Conservation (phyloP, 2,113 vertebrate genomes). For the Cynopterus brachyotis region DNA sequence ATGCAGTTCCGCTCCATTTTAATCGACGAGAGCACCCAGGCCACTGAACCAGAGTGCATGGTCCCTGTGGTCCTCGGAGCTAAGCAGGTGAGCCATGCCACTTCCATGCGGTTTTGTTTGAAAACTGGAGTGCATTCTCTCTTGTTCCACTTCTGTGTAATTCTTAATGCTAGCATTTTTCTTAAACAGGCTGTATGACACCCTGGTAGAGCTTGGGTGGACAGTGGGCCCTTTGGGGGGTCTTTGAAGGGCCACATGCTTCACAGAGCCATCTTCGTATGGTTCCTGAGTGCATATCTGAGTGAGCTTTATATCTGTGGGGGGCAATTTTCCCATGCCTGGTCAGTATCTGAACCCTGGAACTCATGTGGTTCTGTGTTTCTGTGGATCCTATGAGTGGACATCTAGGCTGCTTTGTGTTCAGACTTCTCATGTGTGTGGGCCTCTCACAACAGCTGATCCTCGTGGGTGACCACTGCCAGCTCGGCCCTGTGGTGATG, state of each 20-base stretch:
- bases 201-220: neutral
- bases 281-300: neutral
- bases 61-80: conserved; percentile 97
- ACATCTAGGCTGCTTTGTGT: rapidly evolving
- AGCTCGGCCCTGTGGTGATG: conserved; percentile 98
- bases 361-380: no score
- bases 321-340: neutral
- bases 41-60: conserved; percentile 98
- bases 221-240: neutral
- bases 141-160: neutral
- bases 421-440: neutral
- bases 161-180: neutral
- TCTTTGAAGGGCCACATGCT: neutral
- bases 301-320: neutral
- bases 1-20: conserved; percentile 99
- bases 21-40: conserved; percentile 98
- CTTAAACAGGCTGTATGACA: neutral
- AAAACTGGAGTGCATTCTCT: rapidly evolving
- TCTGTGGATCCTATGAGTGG: neutral
- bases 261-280: neutral
- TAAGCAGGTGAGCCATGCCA: conserved; percentile 89
- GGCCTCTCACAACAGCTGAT: conserved; percentile 87
- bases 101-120: rapidly evolving
- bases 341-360: neutral
- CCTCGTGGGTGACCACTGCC: conserved; percentile 98